phyloP scores from a whole-genome alignment of 1,140 invertebrate species.

The Archivesica marissinica region DNA sequence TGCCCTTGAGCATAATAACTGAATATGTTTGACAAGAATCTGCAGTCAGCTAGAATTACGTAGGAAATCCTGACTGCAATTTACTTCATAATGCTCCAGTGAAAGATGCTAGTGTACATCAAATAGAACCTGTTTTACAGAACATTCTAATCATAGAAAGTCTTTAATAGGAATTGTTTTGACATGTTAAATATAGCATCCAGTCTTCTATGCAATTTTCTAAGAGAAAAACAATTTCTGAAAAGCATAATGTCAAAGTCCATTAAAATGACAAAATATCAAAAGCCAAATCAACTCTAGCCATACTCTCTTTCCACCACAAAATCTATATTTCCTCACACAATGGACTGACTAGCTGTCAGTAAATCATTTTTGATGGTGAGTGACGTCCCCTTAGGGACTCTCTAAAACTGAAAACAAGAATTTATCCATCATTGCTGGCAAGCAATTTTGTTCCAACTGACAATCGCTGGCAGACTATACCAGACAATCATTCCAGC shows the following conservation, averaged over 20 bases:
- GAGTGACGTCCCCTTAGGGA: constrained; percentile 36
- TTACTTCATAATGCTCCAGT: too few relatives aligned
- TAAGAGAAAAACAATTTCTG: too few relatives aligned
- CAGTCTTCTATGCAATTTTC: too few relatives aligned
- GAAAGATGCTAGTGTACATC: too few relatives aligned
- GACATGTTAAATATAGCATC: too few relatives aligned
- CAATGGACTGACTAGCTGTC: background rate
- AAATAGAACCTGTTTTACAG: too few relatives aligned
- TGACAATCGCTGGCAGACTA: constrained; percentile 26
- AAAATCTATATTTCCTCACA: constrained; percentile 14
- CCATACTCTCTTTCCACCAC: background rate
- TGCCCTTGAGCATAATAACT: too few relatives aligned
- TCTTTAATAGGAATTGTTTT: too few relatives aligned
- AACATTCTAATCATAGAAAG: too few relatives aligned
- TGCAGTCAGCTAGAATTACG: too few relatives aligned
- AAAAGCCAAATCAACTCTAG: background rate
- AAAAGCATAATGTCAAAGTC: background rate
- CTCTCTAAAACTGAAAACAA: constrained; percentile 54
- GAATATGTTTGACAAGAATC: too few relatives aligned
- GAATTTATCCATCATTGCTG: constrained; percentile 54
- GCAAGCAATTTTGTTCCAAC: constrained; percentile 46
- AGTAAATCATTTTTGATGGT: background rate
- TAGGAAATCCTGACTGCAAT: too few relatives aligned
- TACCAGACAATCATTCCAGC: constrained; percentile 19
- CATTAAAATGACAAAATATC: constrained; percentile 12